Evolutionary conservation across 2,888 invertebrate species (phyloP).

Genomic region (Leucozona laternaria): DNA sequence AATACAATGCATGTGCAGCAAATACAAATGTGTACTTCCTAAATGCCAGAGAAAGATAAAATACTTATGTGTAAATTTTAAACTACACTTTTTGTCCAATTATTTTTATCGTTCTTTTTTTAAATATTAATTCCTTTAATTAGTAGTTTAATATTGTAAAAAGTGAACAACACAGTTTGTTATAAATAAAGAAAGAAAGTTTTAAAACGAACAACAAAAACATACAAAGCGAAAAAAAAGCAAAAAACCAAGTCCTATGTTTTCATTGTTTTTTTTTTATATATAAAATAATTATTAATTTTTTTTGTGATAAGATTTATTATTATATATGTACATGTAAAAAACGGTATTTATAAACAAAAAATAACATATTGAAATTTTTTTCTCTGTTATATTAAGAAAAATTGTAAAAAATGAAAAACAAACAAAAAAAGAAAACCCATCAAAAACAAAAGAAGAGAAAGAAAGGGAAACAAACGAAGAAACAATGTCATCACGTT

Average conservation of each 20-base stretch:
- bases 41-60: conserved; percentile 63
- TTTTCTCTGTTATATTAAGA: conserved; percentile 75
- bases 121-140: conserved; percentile 49
- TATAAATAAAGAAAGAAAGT: conserved; percentile 46
- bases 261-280: conserved; percentile 65
- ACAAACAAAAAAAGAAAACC: conserved; percentile 26
- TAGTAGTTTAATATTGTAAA: conserved; percentile 72
- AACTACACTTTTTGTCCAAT: conserved; percentile 69
- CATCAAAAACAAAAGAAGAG: conserved; percentile 43
- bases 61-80: conserved; percentile 66
- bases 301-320: conserved; percentile 75
- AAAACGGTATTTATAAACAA: conserved; percentile 74
- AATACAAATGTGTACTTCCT: conserved; percentile 66
- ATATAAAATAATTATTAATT: conserved; percentile 73
- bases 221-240: conserved; percentile 62
- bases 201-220: conserved; percentile 64
- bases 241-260: conserved; percentile 63
- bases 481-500: conserved; percentile 57
- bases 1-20: conserved; percentile 52
- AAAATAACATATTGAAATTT: conserved; percentile 63
- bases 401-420: conserved; percentile 60
- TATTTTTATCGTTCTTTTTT: conserved; percentile 53
- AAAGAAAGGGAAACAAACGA: conserved; percentile 49
- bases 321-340: conserved; percentile 73
- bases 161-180: conserved; percentile 69